A percentile compares a stretch with the other conserved stretches of the same genome.
phyloP scores from a whole-genome alignment of 2,888 invertebrate species.

The Cantharis nigra region DNA sequence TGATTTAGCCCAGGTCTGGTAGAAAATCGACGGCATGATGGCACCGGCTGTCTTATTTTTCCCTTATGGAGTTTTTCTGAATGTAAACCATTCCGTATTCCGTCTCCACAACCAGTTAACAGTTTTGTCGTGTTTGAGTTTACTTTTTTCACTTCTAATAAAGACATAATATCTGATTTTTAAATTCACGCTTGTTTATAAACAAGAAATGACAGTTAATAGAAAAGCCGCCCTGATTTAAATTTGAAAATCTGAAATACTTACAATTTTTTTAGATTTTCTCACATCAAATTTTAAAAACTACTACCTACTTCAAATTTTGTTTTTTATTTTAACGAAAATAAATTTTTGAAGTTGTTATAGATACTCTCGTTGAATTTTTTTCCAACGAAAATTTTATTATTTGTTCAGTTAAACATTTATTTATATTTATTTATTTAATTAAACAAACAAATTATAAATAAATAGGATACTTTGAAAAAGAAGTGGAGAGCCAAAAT shows the following conservation, averaged over 20 bases:
- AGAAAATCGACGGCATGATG: slow-evolving; percentile 22
- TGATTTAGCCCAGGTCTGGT: slow-evolving; percentile 8
- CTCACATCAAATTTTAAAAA: not conserved
- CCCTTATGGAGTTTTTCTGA: not conserved
- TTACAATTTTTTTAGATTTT: not conserved
- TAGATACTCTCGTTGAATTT: not conserved
- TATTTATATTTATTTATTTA: too few relatives aligned
- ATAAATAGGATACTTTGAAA: too few relatives aligned
- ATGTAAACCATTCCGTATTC: slow-evolving; percentile 6
- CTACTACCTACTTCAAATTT: not conserved
- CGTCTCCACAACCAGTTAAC: slow-evolving; percentile 19
- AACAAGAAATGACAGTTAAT: slow-evolving; percentile 18
- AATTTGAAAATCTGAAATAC: not conserved
- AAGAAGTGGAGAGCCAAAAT: too few relatives aligned
- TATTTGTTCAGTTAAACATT: not conserved
- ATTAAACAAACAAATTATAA: too few relatives aligned
- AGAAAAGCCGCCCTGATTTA: not conserved
- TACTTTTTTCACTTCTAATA: slow-evolving; percentile 4
- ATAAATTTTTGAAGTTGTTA: not conserved
- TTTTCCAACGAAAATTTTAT: not conserved
- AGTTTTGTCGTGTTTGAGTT: slow-evolving; percentile 3
- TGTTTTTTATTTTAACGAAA: not conserved
- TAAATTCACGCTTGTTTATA: slow-evolving; percentile 13
- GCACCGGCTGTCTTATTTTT: slow-evolving; percentile 4
- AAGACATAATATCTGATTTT: slow-evolving; percentile 14